These are phyloP conservation scores for Polia nebulosa DNA, from an alignment of 2,888 invertebrate genomes.

Conservation along the genomic window DNA sequence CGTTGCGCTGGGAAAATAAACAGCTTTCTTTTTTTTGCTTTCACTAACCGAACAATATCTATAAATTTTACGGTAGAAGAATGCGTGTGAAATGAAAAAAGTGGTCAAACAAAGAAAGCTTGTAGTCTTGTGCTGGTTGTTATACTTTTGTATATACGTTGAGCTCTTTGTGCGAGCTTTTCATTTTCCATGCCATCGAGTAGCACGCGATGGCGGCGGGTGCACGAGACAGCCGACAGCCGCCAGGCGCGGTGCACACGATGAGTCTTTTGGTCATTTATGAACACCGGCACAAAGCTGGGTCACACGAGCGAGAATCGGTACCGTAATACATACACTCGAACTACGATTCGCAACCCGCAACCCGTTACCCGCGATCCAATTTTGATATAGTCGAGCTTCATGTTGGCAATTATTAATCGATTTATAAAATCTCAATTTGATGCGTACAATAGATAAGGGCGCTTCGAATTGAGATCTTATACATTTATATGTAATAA, in stretches of 20 bases:
- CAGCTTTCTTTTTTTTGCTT: constrained; percentile 39
- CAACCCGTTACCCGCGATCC: constrained; percentile 26
- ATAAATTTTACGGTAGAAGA: constrained; percentile 10
- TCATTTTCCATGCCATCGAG: constrained; percentile 57
- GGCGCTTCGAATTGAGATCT: constrained; percentile 11
- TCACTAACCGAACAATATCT: constrained; percentile 35
- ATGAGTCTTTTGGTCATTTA: constrained; percentile 43
- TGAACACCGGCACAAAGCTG: constrained; percentile 38
- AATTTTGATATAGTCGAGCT: constrained; percentile 44
- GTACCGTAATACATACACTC: constrained; percentile 11
- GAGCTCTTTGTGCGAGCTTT: constrained; percentile 49
- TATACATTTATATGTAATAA: constrained; percentile 6
- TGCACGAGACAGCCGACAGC: constrained; percentile 49
- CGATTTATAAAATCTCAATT: constrained; percentile 31
- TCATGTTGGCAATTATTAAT: constrained; percentile 34
- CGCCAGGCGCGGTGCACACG: constrained; percentile 35
- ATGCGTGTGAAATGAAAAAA: constrained; percentile 38
- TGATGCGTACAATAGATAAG: constrained; percentile 36
- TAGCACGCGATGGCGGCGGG: constrained; percentile 46
- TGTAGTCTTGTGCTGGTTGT: constrained; percentile 8
- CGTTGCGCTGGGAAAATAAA: constrained; percentile 44
- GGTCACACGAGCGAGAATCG: constrained; percentile 22
- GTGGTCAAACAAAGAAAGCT: constrained; percentile 31
- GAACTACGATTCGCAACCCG: constrained; percentile 31
- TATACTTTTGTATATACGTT: constrained; percentile 28